Percentiles rank a stretch among this genome's conserved stretches.
Conservation (phyloP, 2,797 vertebrate genomes). For the Perdix hodgsoniae region DNA sequence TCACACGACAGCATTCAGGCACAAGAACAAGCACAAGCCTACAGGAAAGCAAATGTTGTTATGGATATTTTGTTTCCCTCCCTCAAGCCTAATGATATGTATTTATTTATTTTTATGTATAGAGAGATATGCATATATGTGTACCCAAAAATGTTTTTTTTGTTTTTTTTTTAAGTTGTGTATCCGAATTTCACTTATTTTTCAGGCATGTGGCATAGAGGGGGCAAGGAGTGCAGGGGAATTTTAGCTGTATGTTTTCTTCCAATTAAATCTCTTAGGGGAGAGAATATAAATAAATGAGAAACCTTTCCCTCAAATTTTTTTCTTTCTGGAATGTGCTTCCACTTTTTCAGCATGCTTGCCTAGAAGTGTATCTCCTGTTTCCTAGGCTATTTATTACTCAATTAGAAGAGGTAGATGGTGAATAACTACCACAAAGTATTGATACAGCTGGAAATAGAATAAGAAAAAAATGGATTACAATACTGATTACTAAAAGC, state of each 20-base stretch:
- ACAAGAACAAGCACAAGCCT: slow-evolving; percentile 25
- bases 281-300: slow-evolving; percentile 21
- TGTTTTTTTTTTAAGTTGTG: not conserved
- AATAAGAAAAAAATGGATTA: slow-evolving; percentile 22
- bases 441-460: slow-evolving; percentile 9
- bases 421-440: slow-evolving; percentile 39
- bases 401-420: slow-evolving; percentile 40
- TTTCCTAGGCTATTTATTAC: slow-evolving; percentile 44
- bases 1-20: slow-evolving; percentile 68
- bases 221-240: not conserved
- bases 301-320: not conserved
- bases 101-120: not conserved
- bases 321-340: slow-evolving; percentile 3
- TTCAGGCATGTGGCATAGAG: not conserved
- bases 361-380: slow-evolving; percentile 4
- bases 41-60: slow-evolving; percentile 1
- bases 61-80: slow-evolving; percentile 28
- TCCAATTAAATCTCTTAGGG: slow-evolving; percentile 14
- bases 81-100: not conserved
- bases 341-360: not conserved
- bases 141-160: not conserved
- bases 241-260: not conserved
- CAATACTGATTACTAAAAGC: not conserved
- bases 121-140: not conserved
- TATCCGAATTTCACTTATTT: not conserved